Conservation (phyloP, 2,797 vertebrate species). For the Buceros bicornis region DNA sequence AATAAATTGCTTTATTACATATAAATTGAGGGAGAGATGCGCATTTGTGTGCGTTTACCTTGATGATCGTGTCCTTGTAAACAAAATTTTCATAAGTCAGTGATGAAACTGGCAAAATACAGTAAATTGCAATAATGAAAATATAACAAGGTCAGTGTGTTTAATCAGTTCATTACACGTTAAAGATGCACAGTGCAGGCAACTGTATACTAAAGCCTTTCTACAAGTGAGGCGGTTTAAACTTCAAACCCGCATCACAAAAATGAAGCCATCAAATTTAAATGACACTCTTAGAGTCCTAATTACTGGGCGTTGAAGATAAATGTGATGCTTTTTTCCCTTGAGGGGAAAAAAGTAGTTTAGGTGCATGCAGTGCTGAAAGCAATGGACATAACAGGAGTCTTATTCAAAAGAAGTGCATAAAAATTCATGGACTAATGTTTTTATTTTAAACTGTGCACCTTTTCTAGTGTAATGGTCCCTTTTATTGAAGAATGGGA, state of each 20-base stretch:
- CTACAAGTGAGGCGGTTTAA: not conserved
- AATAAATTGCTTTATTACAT: not conserved
- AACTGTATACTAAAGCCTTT: conserved; percentile 8
- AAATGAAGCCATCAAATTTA: not conserved
- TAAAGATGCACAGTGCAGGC: conserved; percentile 55
- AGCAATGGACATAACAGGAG: not conserved
- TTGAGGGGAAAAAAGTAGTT: not conserved
- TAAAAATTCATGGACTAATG: not conserved
- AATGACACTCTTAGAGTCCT: not conserved
- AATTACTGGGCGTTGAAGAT: not conserved
- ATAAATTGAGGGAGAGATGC: conserved; percentile 15
- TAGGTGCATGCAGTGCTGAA: not conserved
- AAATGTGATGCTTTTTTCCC: not conserved
- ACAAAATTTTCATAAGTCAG: not conserved
- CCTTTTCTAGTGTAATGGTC: conserved; percentile 43
- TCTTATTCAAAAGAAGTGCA: not conserved
- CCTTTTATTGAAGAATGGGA: conserved; percentile 36
- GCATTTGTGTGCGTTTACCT: conserved; percentile 19
- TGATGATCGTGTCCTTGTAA: not conserved
- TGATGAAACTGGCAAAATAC: conserved; percentile 9
- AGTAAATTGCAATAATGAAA: conserved; percentile 28
- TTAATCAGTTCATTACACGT: conserved; percentile 27
- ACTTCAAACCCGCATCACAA: not conserved
- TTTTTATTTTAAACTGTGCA: conserved; percentile 63
- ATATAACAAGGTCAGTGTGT: not conserved